Evolutionary conservation across 1,140 invertebrate genomes (phyloP), one percentile per base, ranked within the genome.

Genomic region (Druon quercuslanigerum): DNA sequence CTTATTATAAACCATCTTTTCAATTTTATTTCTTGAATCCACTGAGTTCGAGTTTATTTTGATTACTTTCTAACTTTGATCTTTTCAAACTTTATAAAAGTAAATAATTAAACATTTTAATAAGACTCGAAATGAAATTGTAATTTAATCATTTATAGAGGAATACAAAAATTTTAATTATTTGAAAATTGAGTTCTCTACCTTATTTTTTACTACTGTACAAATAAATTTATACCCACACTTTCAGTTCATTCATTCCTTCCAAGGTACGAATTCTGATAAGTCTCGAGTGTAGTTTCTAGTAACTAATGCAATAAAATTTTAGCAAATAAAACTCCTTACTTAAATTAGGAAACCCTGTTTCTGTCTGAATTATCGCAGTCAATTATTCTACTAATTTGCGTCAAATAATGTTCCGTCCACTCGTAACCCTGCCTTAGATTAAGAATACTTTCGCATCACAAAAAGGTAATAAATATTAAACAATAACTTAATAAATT

Each of bases 371-470:
- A 66, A 60, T 60, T 33, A 13, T 20, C 14, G 14, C 60, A 66
- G 60, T 66, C 60, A 40, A 66, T n/a, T 40, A 46, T 33, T 14
- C 25, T 16, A 8, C 16, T n/a, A 8, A 40, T 40, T n/a, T 16
- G 20, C 20, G n/a, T 33, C 8, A 66, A 40, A 40, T 16, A 33
- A 25, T 66, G 16, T 66, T 40, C 60, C 46, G 40, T 33, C 14
- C 46, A 66, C 16, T 40, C 40, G 25, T 40, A 66, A 66, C 16
- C 40, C 7, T 66, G 40, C 40, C 14, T 40, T 66, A 66, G 7
- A 66, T 60, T 60, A 60, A 60, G n/a, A 40, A 66, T 66, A 66
- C 25, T 66, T 66, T 66, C 33, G 14, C 33, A 66, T 66, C 60
- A 66, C 60, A 66, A 40, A 60, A 60, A 4, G 33, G 8, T 57